Evolutionary conservation across 2,797 vertebrate species (phyloP), one percentile per base, ranked within the genome.

Genomic region (Spinus olivaceus): DNA sequence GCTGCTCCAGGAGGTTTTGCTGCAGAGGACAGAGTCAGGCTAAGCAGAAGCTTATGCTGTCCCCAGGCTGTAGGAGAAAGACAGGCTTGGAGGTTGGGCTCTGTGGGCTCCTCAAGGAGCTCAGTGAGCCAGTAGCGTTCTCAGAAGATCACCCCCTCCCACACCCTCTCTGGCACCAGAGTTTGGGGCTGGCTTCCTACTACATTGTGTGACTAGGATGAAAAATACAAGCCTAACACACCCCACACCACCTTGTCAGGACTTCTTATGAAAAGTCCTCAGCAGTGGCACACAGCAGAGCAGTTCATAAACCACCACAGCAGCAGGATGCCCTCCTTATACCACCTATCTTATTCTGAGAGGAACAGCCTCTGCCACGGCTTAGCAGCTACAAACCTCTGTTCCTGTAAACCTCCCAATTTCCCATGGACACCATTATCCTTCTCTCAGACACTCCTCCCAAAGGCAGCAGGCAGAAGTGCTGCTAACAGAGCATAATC

Each of bases 391-490:
- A 67, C 53, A 84, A 81, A 64, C 33, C 28, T n/a, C 2, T 0
- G 8, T 14, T 73, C 22, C 49, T 67, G 21, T 37, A 44, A 74
- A 49, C 56, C 59, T 41, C 1, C 7, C 60, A 1, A n/a, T 22
- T 81, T 86, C 88, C 85, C 69, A 87, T 39, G 85, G 49, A 84
- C 41, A 78, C 44, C 56, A 18, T 6, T 6, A 61, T 42, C 73
- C 65, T 61, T 69, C 76, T 50, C 53, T 82, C 87, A 64, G 94
- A 51, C 81, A 47, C 77, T 92, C 94, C 86, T 91, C 87, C 57
- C 72, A 67, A 77, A 84, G 73, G 78, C 83, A 81, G 92, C 73
- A 86, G 53, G 91, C 71, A 50, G 72, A 81, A 86, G 50, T 23
- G 71, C 66, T 8, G 19, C 33, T 64, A 89, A 86, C 46, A 32